phyloP scores from a whole-genome alignment of 2,113 vertebrate genomes.

The Limanda limanda region DNA sequence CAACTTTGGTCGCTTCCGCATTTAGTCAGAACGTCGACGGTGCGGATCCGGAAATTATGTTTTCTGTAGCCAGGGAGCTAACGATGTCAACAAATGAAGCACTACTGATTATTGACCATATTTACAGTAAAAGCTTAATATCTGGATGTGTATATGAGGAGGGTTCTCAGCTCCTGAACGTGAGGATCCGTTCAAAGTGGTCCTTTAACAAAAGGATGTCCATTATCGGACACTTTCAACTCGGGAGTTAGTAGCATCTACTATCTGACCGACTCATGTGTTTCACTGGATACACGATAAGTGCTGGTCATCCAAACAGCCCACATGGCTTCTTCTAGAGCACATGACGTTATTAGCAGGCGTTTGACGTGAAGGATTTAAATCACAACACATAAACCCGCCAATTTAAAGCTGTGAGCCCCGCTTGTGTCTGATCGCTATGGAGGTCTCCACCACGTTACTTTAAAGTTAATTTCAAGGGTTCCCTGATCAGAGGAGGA shows the following conservation, averaged over 20 bases:
- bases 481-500: neutral
- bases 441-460: neutral
- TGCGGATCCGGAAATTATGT: conserved; percentile 37
- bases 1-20: conserved; percentile 36
- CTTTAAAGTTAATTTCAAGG: neutral
- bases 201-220: neutral
- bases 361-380: neutral
- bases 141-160: neutral
- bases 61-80: neutral
- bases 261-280: neutral
- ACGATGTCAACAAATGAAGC: neutral
- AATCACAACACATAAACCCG: neutral
- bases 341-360: neutral
- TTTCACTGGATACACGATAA: neutral
- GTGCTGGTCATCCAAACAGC: neutral
- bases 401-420: neutral
- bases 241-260: neutral
- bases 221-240: neutral
- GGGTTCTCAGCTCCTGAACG: neutral
- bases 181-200: neutral
- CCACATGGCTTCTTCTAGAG: too few relatives aligned
- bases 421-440: neutral
- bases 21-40: conserved; percentile 55
- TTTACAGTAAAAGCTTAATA: neutral
- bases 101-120: neutral